Conservation (phyloP, 2,113 vertebrate genomes). For the Callorhinus ursinus region DNA sequence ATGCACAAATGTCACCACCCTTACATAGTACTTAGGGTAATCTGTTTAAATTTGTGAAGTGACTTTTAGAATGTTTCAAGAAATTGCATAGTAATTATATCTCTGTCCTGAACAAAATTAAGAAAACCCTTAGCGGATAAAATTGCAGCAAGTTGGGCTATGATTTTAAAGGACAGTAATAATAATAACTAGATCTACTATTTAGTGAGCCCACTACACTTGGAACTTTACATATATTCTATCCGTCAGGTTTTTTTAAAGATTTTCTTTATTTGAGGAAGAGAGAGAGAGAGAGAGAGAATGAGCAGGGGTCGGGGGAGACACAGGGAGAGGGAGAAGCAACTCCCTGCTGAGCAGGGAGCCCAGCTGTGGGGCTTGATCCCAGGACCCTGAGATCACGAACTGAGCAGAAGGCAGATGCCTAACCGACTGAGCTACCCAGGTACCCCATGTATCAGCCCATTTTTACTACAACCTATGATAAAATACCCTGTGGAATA, state of each 20-base stretch:
- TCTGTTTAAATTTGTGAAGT: constrained; percentile 9
- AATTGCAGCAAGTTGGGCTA: background rate
- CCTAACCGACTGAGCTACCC: background rate
- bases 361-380: no score
- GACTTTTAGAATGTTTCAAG: background rate
- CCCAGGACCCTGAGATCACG: no score
- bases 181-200: background rate
- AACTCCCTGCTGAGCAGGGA: no score
- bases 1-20: background rate
- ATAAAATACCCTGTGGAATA: background rate
- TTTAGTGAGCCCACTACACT: background rate
- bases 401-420: no score
- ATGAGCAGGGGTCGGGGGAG: no score
- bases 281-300: no score
- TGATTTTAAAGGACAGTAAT: background rate
- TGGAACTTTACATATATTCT: background rate
- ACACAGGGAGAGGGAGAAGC: no score
- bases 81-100: background rate
- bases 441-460: background rate
- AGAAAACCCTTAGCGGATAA: background rate
- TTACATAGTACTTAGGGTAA: background rate
- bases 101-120: background rate
- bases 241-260: background rate
- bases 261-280: no score
- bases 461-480: background rate